A percentile compares a stretch with the other conserved stretches of the same genome.
Evolutionary conservation across 1,140 invertebrate species (phyloP).

Genomic region (Drosophila nannoptera): DNA sequence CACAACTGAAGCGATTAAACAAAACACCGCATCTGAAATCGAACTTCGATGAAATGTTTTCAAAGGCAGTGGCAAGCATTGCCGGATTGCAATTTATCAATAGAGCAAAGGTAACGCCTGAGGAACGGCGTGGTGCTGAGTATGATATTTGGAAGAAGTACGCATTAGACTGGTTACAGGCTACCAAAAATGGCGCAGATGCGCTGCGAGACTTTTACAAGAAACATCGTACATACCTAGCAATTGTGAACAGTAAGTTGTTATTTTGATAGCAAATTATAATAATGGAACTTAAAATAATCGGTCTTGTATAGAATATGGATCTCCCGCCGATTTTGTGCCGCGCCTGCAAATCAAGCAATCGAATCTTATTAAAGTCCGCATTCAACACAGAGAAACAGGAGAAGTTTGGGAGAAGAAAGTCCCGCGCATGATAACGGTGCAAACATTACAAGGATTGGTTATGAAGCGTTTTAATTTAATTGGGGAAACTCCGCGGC

Average conservation of each 20-base stretch:
- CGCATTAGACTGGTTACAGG: constrained; percentile 85
- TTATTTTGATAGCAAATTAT: neutral
- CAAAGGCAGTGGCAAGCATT: constrained; percentile 71
- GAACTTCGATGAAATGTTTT: constrained; percentile 82
- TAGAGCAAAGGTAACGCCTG: constrained; percentile 83
- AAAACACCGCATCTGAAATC: constrained; percentile 85
- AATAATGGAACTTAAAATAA: neutral
- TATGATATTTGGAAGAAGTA: constrained; percentile 92
- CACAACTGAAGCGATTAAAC: constrained; percentile 85
- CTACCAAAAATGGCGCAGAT: constrained; percentile 79
- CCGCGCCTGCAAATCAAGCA: constrained; percentile 81
- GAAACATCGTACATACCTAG: constrained; percentile 87
- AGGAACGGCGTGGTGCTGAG: constrained; percentile 89
- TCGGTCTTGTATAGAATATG: constrained; percentile 83
- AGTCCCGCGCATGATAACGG: constrained; percentile 87
- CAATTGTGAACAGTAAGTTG: constrained; percentile 81
- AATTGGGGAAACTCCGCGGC: constrained; percentile 68
- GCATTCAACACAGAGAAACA: constrained; percentile 81
- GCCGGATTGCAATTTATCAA: constrained; percentile 81
- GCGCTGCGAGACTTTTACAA: constrained; percentile 82
- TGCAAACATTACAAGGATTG: constrained; percentile 85
- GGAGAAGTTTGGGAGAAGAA: constrained; percentile 84
- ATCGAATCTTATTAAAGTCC: constrained; percentile 84
- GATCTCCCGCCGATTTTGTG: constrained; percentile 87
- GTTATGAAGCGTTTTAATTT: constrained; percentile 71